A percentile compares a stretch with the other conserved stretches of the same genome.
These are phyloP conservation scores for Dynastes grantii DNA, from an alignment of 2,888 invertebrate genomes.

Conservation along the genomic window DNA sequence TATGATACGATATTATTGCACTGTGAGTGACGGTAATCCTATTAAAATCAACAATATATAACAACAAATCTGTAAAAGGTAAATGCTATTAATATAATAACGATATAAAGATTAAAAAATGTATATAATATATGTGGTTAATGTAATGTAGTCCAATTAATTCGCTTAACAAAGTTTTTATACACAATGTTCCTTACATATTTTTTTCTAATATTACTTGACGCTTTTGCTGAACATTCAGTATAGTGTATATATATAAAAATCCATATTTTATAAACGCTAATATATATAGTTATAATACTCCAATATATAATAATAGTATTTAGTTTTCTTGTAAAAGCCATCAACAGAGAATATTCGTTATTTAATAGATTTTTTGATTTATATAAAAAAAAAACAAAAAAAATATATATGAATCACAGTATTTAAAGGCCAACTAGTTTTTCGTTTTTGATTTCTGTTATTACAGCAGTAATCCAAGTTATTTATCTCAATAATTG, in stretches of 20 bases:
- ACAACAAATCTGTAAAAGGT: constrained; percentile 27
- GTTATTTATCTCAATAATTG: constrained; percentile 1
- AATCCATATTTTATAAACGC: background rate
- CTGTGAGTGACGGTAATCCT: constrained; percentile 16
- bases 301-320: constrained; percentile 6
- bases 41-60: constrained; percentile 34
- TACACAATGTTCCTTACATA: constrained; percentile 19
- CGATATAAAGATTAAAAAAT: constrained; percentile 8
- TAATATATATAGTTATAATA: constrained; percentile 31
- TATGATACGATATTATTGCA: constrained; percentile 24
- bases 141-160: background rate
- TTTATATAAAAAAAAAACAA: constrained; percentile 20
- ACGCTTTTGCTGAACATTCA: constrained; percentile 38
- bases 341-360: constrained; percentile 28
- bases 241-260: constrained; percentile 6
- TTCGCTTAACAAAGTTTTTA: constrained; percentile 14
- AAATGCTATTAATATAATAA: constrained; percentile 24
- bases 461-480: background rate
- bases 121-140: constrained; percentile 16
- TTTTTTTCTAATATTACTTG: constrained; percentile 5
- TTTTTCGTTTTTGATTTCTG: background rate
- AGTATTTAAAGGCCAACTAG: constrained; percentile 42
- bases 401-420: constrained; percentile 25
- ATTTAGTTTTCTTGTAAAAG: background rate
- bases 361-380: constrained; percentile 25